Evolutionary conservation across 2,888 invertebrate species (phyloP), one percentile per base, ranked within the genome.

Genomic region (Drosophila seclusa): DNA sequence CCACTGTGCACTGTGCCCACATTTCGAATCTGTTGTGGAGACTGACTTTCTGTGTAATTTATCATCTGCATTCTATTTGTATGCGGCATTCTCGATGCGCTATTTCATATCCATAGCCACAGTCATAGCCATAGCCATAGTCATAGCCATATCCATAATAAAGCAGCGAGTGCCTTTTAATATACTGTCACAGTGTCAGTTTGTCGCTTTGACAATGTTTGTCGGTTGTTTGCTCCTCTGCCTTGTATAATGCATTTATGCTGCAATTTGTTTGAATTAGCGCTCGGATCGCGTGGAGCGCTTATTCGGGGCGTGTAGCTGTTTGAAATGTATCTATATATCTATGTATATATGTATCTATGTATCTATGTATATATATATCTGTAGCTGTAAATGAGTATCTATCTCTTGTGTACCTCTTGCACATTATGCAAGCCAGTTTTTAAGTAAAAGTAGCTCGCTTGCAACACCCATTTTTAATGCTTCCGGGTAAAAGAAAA

Each of bases 181-280:
- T 82, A 78, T 74, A 57, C 57, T 57, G 57, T 90, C 90, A 90
- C 83, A 85, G 65, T 73, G 78, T 88, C 73, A 68, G 65, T 54
- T 54, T 54, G 54, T 54, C 24, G 54, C 53, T 36, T 54, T 53
- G 13, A 64, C 66, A 38, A 57, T 50, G 52, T 67, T 58, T 45
- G 55, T 67, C 58, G 55, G 59, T 48, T 58, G 66, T 53, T 59
- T 73, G 70, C 68, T 77, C 61, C 78, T 76, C 89, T 89, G 90
- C 68, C 75, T 90, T 76, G 87, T 87, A 70, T 90, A 83, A 83
- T 87, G 81, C 81, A 89, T 83, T 90, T 86, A 87, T 87, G 87
- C 82, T 79, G 90, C 86, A 86, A 90, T 86, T 86, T 86, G 86
- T 90, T 90, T 86, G 90, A 90, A 90, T 90, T 86, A 85, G 80